phyloP scores from a whole-genome alignment of 2,113 vertebrate genomes.

The Entomyzon cyanotis region DNA sequence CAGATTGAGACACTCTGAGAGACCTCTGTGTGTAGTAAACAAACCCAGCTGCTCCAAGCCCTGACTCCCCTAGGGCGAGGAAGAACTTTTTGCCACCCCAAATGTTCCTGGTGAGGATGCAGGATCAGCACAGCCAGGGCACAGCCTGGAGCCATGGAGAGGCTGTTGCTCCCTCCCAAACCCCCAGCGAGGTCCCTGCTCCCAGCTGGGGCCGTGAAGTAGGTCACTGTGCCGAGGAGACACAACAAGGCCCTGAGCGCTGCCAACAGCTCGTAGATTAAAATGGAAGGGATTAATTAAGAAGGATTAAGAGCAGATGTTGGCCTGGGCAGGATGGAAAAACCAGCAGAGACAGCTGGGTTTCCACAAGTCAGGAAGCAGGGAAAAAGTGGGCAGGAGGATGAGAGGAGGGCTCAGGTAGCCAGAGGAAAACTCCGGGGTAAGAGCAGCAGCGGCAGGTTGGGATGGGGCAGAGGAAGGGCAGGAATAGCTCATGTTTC shows the following conservation, averaged over 20 bases:
- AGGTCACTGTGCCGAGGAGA: slow-evolving; percentile 32
- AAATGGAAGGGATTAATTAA: slow-evolving; percentile 57
- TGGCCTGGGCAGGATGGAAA: neutral
- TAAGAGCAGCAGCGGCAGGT: neutral
- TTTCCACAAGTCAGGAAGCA: neutral
- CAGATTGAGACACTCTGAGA: neutral
- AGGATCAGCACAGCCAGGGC: neutral
- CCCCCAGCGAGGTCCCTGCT: neutral
- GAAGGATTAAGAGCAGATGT: slow-evolving; percentile 54
- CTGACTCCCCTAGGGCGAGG: neutral
- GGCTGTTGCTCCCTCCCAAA: neutral
- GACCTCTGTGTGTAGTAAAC: neutral
- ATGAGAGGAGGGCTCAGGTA: neutral
- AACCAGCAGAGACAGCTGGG: slow-evolving; percentile 1
- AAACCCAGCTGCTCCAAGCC: neutral
- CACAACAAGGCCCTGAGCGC: neutral
- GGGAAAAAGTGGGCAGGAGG: neutral
- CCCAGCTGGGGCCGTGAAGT: neutral
- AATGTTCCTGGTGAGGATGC: neutral
- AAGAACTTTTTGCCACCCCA: neutral
- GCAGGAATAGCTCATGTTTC: accelerated
- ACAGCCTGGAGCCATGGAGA: neutral
- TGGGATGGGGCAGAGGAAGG: neutral
- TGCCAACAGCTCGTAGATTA: slow-evolving; percentile 11
- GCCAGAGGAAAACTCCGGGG: neutral